Conservation (phyloP, 2,113 vertebrate genomes). For the Microtus oregoni region DNA sequence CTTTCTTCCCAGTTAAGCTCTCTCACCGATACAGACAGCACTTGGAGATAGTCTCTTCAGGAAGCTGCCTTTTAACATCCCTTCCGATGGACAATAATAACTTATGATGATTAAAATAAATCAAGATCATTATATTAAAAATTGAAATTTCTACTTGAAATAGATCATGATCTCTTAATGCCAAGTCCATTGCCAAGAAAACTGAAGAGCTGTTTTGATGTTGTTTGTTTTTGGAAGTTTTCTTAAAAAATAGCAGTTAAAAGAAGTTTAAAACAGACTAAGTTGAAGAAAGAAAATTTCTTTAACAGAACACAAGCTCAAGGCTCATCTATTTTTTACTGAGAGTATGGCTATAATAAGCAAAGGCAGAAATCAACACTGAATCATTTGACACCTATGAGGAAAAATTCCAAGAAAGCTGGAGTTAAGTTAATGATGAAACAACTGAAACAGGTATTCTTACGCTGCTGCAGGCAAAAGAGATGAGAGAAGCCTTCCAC, state of each 20-base stretch:
- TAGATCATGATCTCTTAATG: constrained; percentile 4
- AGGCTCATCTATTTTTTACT: background rate
- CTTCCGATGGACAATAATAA: background rate
- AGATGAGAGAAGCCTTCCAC: background rate
- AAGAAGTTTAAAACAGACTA: constrained; percentile 41
- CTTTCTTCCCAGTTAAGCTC: background rate
- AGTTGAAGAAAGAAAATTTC: background rate
- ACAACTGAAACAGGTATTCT: background rate
- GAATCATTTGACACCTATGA: background rate
- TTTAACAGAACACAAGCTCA: background rate
- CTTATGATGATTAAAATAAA: background rate
- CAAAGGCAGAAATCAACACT: background rate
- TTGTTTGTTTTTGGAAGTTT: constrained; percentile 47
- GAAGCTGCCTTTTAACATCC: background rate
- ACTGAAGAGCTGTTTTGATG: background rate
- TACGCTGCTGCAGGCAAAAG: background rate
- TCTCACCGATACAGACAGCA: background rate
- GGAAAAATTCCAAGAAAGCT: background rate
- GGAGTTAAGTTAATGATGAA: background rate
- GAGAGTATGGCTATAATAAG: background rate
- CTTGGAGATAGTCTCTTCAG: background rate
- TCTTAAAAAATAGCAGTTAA: constrained; percentile 43
- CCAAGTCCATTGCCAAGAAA: background rate
- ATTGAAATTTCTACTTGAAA: background rate
- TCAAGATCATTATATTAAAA: background rate